Evolutionary conservation across 2,888 invertebrate genomes (phyloP).

Genomic region (Alitta virens): DNA sequence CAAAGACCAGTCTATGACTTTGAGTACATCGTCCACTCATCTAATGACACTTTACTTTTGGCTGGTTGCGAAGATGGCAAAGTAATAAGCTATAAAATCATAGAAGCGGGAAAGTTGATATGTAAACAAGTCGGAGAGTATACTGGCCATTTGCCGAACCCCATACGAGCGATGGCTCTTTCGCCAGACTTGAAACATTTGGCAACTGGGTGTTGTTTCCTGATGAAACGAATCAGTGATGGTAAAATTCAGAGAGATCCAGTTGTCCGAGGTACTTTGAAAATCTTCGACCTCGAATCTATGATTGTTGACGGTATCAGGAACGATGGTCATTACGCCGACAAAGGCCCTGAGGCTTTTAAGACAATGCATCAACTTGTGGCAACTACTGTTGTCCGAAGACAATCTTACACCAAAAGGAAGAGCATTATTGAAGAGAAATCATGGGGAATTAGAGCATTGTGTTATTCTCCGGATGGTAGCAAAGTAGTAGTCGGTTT

Average conservation of each 20-base stretch:
- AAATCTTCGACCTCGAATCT: conserved; percentile 17
- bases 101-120: not conserved
- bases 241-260: not conserved
- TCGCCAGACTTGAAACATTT: conserved; percentile 12
- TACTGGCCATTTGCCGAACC: conserved; percentile 21
- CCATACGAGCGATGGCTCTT: conserved; percentile 20
- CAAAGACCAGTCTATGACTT: conserved; percentile 9
- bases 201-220: conserved; percentile 27
- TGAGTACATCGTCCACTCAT: not conserved
- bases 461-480: conserved; percentile 21
- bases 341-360: conserved; percentile 7
- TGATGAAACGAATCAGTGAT: conserved; percentile 18
- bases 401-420: not conserved
- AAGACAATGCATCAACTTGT: conserved; percentile 23
- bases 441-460: conserved; percentile 18
- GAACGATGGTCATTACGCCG: conserved; percentile 5
- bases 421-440: not conserved
- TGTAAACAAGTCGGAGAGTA: conserved; percentile 10
- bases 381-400: not conserved
- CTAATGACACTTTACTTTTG: not conserved
- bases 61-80: conserved; percentile 17
- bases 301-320: not conserved
- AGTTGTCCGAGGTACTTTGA: conserved; percentile 22
- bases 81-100: conserved; percentile 5
- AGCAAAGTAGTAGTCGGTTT: conserved; percentile 23